These are phyloP conservation scores for Macrophya alboannulata DNA, from an alignment of 2,888 invertebrate species.

Conservation along the genomic window DNA sequence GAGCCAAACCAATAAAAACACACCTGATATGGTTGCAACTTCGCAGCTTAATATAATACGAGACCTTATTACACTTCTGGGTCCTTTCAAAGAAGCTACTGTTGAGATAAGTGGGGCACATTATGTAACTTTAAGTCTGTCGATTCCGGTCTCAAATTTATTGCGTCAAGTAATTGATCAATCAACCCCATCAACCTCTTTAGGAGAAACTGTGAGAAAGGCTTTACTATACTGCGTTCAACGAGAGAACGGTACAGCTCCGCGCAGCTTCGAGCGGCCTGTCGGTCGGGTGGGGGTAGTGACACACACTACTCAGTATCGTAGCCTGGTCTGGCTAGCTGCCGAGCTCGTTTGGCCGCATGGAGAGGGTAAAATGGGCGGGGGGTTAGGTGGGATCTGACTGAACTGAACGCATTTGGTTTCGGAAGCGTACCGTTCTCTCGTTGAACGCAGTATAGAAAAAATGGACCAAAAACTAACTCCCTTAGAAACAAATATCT, in stretches of 20 bases:
- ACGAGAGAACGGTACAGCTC: too few species aligned
- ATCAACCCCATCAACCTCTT: slow-evolving; percentile 61
- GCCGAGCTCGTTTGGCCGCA: too few species aligned
- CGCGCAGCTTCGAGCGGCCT: too few species aligned
- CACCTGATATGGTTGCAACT: slow-evolving; percentile 66
- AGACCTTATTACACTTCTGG: slow-evolving; percentile 65
- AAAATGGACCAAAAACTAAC: slow-evolving; percentile 56
- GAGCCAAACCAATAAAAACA: slow-evolving; percentile 57
- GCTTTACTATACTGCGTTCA: too few species aligned
- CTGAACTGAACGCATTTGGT: too few species aligned
- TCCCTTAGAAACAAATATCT: slow-evolving; percentile 58
- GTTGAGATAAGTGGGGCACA: slow-evolving; percentile 67
- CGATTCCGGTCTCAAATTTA: slow-evolving; percentile 64
- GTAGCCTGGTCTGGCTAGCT: too few species aligned
- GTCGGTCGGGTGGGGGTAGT: too few species aligned
- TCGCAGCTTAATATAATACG: slow-evolving; percentile 65
- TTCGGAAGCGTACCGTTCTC: too few species aligned
- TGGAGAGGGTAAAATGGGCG: too few species aligned
- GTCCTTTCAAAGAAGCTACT: slow-evolving; percentile 67
- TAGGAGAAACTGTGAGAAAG: slow-evolving; percentile 62
- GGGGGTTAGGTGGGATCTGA: too few species aligned
- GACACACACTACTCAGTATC: too few species aligned
- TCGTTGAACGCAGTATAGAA: too few species aligned
- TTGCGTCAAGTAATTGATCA: slow-evolving; percentile 60
- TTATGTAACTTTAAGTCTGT: slow-evolving; percentile 66